Evolutionary conservation across 1,140 invertebrate genomes (phyloP).

Genomic region (Frieseomelitta varia): DNA sequence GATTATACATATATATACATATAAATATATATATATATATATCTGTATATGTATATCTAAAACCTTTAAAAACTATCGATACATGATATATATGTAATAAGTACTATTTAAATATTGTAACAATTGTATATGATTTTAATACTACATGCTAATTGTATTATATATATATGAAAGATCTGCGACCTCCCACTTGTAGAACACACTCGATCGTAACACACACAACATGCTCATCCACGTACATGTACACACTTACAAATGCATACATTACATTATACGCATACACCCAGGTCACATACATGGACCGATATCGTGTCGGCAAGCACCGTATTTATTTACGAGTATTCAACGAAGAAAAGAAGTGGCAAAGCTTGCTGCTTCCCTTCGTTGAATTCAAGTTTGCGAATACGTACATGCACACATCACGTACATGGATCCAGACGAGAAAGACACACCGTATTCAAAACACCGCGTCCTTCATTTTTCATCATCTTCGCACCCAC

Average conservation of each 20-base stretch:
- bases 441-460: background rate
- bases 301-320: constrained; percentile 12
- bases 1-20: constrained; percentile 73
- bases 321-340: constrained; percentile 20
- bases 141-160: constrained; percentile 83
- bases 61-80: constrained; percentile 76
- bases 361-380: background rate
- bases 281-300: background rate
- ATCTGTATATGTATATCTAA: constrained; percentile 74
- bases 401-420: background rate
- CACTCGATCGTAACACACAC: constrained; percentile 58
- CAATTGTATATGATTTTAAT: constrained; percentile 83
- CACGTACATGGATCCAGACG: background rate
- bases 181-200: constrained; percentile 81
- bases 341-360: constrained; percentile 7
- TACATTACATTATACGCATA: constrained; percentile 29
- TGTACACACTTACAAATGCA: constrained; percentile 17
- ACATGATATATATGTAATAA: constrained; percentile 82
- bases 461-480: background rate
- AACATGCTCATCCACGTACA: constrained; percentile 50
- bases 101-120: constrained; percentile 83
- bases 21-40: constrained; percentile 69
- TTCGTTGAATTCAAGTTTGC: constrained; percentile 26
- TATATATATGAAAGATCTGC: constrained; percentile 82
- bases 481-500: constrained; percentile 60